Conservation (phyloP, 1,140 invertebrate species). For the Globodera rostochiensis region DNA sequence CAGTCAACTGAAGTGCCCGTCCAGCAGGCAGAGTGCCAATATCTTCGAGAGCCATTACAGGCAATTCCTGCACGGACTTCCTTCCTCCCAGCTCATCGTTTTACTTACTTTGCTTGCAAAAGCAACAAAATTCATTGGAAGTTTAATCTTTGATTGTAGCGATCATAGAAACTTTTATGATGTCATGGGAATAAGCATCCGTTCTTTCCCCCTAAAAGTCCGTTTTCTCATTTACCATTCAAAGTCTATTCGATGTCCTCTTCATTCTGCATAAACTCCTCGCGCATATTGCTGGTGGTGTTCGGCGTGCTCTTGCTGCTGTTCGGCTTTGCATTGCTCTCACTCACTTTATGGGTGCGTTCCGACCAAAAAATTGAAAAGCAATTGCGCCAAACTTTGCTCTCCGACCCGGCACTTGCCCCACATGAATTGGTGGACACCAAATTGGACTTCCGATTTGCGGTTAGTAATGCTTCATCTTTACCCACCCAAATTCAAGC, state of each 20-base stretch:
- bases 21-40: too few relatives aligned
- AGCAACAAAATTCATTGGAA: too few relatives aligned
- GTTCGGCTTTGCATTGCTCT: constrained; percentile 27
- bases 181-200: too few relatives aligned
- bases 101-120: too few relatives aligned
- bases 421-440: constrained; percentile 28
- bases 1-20: too few relatives aligned
- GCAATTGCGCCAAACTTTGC: constrained; percentile 31
- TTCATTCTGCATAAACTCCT: background rate
- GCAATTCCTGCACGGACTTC: too few relatives aligned
- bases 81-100: too few relatives aligned
- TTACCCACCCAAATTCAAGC: background rate
- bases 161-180: too few relatives aligned
- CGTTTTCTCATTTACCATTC: constrained; percentile 5
- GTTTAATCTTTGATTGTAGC: too few relatives aligned
- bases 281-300: constrained; percentile 16
- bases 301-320: constrained; percentile 25
- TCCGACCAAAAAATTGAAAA: constrained; percentile 38
- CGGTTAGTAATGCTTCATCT: background rate
- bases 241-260: constrained; percentile 4
- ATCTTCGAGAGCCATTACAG: too few relatives aligned
- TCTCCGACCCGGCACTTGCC: constrained; percentile 17
- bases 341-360: constrained; percentile 36
- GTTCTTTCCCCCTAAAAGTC: background rate
- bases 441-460: constrained; percentile 25